phyloP scores from a whole-genome alignment of 2,797 vertebrate species.

The Chiroxiphia lanceolata region DNA sequence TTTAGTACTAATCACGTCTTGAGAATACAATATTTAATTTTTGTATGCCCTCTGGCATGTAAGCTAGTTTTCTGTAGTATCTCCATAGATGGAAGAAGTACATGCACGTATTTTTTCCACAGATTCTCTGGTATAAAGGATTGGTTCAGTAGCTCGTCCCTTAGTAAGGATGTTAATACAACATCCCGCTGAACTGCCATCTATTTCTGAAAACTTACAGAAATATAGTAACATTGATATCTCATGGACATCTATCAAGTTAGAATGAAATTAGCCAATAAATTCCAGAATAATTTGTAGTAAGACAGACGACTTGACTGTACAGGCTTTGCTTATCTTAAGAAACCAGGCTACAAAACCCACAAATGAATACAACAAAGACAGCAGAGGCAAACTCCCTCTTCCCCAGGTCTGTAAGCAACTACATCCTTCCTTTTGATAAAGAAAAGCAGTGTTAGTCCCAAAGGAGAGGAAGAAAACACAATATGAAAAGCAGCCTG shows the following conservation, averaged over 20 bases:
- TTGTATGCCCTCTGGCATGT: not conserved
- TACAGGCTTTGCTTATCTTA: constrained; percentile 28
- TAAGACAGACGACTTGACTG: not conserved
- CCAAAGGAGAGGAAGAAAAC: constrained; percentile 35
- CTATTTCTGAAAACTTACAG: not conserved
- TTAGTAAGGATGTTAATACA: not conserved
- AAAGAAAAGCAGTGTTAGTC: not conserved
- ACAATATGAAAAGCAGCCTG: not conserved
- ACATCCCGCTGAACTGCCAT: not conserved
- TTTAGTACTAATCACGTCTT: not conserved
- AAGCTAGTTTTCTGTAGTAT: not conserved
- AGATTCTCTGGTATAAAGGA: not conserved
- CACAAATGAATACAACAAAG: not conserved
- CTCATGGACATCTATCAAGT: not conserved
- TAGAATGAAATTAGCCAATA: not conserved
- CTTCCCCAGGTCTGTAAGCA: not conserved
- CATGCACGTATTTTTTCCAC: rapidly evolving
- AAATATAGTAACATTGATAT: not conserved
- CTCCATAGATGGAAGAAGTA: not conserved
- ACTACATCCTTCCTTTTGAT: constrained; percentile 43
- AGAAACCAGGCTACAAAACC: constrained; percentile 12
- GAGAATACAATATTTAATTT: not conserved
- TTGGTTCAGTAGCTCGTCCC: not conserved
- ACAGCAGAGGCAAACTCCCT: not conserved
- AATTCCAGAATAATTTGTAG: not conserved